These are phyloP conservation scores for Centroberyx gerrardi DNA, from an alignment of 2,797 vertebrate genomes.

Conservation along the genomic window DNA sequence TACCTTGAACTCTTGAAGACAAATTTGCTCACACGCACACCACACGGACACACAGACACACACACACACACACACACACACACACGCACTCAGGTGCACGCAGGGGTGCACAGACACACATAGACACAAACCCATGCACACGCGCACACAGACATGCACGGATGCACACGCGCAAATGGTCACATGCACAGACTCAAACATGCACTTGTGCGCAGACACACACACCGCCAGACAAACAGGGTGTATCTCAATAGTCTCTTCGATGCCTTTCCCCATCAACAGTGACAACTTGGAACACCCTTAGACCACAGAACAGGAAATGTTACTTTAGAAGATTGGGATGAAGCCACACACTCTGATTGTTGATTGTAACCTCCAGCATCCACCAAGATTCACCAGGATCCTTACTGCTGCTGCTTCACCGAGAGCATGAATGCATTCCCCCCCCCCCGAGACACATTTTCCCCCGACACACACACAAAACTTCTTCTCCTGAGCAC, in stretches of 20 bases:
- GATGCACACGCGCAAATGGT: constrained; percentile 11
- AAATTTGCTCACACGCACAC: constrained; percentile 32
- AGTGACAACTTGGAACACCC: constrained; percentile 30
- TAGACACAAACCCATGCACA: neutral
- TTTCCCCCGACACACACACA: constrained; percentile 3
- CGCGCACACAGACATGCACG: constrained; percentile 23
- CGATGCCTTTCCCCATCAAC: constrained; percentile 56
- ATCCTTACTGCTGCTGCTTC: constrained; percentile 76
- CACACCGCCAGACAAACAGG: constrained; percentile 53
- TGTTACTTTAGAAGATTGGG: constrained; percentile 19
- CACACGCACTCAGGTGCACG: constrained; percentile 59
- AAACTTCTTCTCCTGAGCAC: constrained; percentile 47
- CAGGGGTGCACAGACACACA: constrained; percentile 54
- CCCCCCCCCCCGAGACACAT: constrained; percentile 17
- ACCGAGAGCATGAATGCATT: constrained; percentile 82
- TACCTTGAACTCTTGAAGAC: constrained; percentile 71
- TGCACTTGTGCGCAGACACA: constrained; percentile 1
- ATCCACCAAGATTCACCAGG: constrained; percentile 57
- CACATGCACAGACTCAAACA: constrained; percentile 4
- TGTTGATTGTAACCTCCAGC: constrained; percentile 19
- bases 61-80: constrained; percentile 34
- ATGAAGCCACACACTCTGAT: constrained; percentile 53
- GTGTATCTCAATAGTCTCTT: constrained; percentile 53
- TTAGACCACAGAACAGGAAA: constrained; percentile 36
- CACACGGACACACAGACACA: constrained; percentile 6